Percentiles rank a stretch among this genome's conserved stretches.
phyloP scores from a whole-genome alignment of 2,888 invertebrate species.

The Rhimphoctona megacephalus region DNA sequence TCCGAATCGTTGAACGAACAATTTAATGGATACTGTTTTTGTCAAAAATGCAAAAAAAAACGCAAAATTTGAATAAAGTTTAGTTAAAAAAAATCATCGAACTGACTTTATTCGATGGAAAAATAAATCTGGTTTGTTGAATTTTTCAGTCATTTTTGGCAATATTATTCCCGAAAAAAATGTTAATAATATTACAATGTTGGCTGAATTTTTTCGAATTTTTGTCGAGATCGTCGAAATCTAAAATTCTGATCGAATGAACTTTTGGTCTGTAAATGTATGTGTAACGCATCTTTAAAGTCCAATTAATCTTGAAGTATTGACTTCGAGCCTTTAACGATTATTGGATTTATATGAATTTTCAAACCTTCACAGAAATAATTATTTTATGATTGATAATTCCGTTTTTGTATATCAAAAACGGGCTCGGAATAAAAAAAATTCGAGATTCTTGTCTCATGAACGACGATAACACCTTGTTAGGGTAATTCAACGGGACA shows the following conservation, averaged over 20 bases:
- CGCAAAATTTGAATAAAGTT: background rate
- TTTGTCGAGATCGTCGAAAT: background rate
- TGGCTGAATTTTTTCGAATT: background rate
- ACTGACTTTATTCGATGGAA: background rate
- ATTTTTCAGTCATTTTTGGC: no score
- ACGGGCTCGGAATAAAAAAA: conserved; percentile 36
- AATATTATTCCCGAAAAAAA: background rate
- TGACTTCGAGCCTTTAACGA: background rate
- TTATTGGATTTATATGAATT: background rate
- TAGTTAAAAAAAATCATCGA: background rate
- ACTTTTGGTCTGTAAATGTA: background rate
- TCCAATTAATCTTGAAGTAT: background rate
- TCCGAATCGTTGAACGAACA: background rate
- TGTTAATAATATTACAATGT: background rate
- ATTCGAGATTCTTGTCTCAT: conserved; percentile 37
- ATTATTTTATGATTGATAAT: conserved; percentile 16
- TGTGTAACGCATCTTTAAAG: background rate
- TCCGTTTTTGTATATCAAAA: conserved; percentile 13
- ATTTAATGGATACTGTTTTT: background rate
- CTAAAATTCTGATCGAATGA: background rate
- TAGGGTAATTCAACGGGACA: conserved; percentile 55
- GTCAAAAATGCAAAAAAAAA: background rate
- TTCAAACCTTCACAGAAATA: conserved; percentile 42
- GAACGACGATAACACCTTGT: conserved; percentile 19
- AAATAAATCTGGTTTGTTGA: background rate